Conservation (phyloP, 2,888 invertebrate species). For the Chaitophorus viminalis region DNA sequence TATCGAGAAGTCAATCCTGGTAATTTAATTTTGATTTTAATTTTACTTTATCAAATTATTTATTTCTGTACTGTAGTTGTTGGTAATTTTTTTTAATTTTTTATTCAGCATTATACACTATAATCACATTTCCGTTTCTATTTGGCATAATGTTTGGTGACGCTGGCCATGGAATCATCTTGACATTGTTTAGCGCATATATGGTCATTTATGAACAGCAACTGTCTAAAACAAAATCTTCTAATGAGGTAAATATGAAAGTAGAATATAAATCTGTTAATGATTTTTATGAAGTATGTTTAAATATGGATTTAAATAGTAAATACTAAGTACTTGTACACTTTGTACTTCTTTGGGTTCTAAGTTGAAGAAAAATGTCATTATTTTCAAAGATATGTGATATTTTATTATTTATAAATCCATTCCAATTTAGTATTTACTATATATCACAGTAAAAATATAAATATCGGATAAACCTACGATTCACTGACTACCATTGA, state of each 20-base stretch:
- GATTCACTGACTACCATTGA: no score
- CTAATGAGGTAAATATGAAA: slow-evolving; percentile 68
- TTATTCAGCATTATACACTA: slow-evolving; percentile 75
- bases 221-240: slow-evolving; percentile 70
- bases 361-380: neutral
- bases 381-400: neutral
- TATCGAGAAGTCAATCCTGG: slow-evolving; percentile 94
- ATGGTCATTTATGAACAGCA: slow-evolving; percentile 75
- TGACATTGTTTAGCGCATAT: slow-evolving; percentile 75
- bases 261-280: neutral
- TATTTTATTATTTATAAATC: neutral
- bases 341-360: neutral
- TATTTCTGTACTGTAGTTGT: neutral
- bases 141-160: slow-evolving; percentile 85
- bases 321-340: neutral
- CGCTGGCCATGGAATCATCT: slow-evolving; percentile 77
- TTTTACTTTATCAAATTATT: slow-evolving; percentile 3
- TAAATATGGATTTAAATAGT: neutral
- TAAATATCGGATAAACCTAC: no score
- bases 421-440: no score
- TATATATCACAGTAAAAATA: no score
- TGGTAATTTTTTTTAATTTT: neutral
- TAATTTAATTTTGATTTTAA: slow-evolving; percentile 67
- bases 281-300: neutral
- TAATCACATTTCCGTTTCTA: slow-evolving; percentile 81